Evolutionary conservation across 2,113 vertebrate species (phyloP).

Genomic region (Scortum barcoo): DNA sequence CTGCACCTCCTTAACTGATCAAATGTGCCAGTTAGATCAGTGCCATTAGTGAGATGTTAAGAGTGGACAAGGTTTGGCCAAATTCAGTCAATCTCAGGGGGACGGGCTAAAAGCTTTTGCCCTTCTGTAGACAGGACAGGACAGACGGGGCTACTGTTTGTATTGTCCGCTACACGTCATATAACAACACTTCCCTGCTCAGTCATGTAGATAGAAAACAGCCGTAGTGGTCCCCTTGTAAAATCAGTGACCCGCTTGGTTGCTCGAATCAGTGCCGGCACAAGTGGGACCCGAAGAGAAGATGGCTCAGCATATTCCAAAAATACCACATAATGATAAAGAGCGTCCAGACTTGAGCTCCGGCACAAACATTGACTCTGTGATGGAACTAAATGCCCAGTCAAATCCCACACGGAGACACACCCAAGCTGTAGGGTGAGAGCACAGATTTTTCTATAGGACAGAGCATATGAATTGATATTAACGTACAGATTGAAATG

Average conservation of each 20-base stretch:
- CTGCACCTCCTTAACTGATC: conserved; percentile 62
- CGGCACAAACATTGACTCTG: conserved; percentile 15
- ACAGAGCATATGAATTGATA: neutral
- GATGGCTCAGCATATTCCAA: conserved; percentile 50
- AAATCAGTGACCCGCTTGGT: conserved; percentile 39
- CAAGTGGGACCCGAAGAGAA: conserved; percentile 37
- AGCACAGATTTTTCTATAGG: neutral
- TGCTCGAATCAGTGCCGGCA: conserved; percentile 36
- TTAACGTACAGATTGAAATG: conserved; percentile 7
- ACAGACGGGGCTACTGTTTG: conserved; percentile 18
- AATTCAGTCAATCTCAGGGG: conserved; percentile 39
- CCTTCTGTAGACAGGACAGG: conserved; percentile 24
- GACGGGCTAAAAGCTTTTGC: conserved; percentile 28
- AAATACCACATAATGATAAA: conserved; percentile 51
- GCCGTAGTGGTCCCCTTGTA: conserved; percentile 20
- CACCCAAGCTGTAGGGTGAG: neutral
- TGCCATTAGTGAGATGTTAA: conserved; percentile 40
- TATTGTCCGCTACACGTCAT: neutral
- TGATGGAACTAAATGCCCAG: neutral
- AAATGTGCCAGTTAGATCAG: conserved; percentile 56
- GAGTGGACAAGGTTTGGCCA: conserved; percentile 14
- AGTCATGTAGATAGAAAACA: conserved; percentile 19
- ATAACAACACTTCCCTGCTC: conserved; percentile 8
- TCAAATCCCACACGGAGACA: conserved; percentile 1
- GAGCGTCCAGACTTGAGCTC: conserved; percentile 29